Evolutionary conservation across 23 tunicate genomes (phyloP).

Genomic region (Halocynthia aurantium): DNA sequence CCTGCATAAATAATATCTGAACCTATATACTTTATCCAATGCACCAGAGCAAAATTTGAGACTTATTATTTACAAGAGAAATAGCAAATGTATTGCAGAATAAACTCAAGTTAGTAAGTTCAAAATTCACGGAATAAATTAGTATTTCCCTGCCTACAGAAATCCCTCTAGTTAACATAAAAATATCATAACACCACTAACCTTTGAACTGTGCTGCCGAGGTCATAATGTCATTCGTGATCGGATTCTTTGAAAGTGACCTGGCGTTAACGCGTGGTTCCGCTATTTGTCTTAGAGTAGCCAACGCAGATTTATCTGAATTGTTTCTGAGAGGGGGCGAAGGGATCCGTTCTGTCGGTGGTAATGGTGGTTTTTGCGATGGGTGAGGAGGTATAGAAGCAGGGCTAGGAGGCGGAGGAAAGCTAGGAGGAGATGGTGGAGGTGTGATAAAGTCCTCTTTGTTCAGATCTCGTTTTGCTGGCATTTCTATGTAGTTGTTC

Average conservation of each 20-base stretch:
- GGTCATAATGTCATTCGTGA: slow-evolving; percentile 16
- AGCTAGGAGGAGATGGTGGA: background rate
- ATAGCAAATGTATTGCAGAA: too few species aligned
- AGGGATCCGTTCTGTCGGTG: background rate
- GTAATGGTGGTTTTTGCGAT: background rate
- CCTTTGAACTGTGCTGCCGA: slow-evolving; percentile 25
- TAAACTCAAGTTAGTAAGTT: too few species aligned
- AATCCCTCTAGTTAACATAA: too few species aligned
- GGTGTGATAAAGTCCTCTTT: background rate
- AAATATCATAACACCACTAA: background rate
- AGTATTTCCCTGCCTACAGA: too few species aligned
- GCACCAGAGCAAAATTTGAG: too few species aligned
- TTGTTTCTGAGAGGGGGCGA: slow-evolving; percentile 5
- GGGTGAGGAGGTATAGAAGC: too few species aligned
- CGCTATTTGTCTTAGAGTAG: too few species aligned
- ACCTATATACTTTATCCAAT: too few species aligned
- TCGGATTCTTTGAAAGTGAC: slow-evolving; percentile 18
- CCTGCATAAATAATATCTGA: too few species aligned
- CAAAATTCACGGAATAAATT: too few species aligned
- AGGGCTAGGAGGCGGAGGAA: background rate
- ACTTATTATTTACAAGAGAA: too few species aligned
- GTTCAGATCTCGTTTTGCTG: background rate
- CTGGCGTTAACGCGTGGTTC: background rate
- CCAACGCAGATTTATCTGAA: background rate
- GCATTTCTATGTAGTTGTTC: background rate